These are phyloP conservation scores for Pangasius sanitwongsei DNA, from an alignment of 2,797 vertebrate genomes.

Conservation along the genomic window DNA sequence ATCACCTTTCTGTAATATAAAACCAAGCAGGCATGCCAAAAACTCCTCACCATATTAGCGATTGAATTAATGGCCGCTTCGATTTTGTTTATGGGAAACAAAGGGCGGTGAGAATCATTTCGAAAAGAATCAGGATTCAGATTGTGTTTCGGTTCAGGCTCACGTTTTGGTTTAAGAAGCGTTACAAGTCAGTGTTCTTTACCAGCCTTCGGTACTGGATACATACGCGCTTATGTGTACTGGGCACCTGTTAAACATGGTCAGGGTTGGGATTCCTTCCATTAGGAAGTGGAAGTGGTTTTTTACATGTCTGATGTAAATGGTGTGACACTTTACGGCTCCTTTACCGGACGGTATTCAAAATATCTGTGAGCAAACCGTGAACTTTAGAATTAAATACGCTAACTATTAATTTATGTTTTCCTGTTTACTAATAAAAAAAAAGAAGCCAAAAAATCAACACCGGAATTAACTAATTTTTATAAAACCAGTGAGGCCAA, in stretches of 20 bases:
- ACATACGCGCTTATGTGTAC: not conserved
- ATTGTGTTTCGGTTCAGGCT: not conserved
- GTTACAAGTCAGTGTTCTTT: not conserved
- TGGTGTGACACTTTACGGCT: not conserved
- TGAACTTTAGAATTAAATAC: not conserved
- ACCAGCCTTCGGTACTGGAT: not conserved
- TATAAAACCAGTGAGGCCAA: no score
- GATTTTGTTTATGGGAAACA: slow-evolving; percentile 15
- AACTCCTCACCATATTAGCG: slow-evolving; percentile 44
- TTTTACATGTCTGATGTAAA: not conserved
- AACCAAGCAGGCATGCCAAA: slow-evolving; percentile 43
- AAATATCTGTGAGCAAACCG: not conserved
- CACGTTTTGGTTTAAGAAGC: not conserved
- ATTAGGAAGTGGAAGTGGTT: not conserved
- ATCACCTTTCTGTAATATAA: slow-evolving; percentile 65
- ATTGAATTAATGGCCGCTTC: slow-evolving; percentile 48
- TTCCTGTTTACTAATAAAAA: not conserved
- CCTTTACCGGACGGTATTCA: not conserved
- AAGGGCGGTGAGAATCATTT: slow-evolving; percentile 12
- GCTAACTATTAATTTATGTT: not conserved
- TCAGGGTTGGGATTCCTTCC: not conserved
- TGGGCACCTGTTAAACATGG: not conserved
- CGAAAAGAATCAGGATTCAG: not conserved
- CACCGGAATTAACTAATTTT: no score
- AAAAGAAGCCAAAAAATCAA: no score